Evolutionary conservation across 2,113 vertebrate species (phyloP).

Genomic region (Gymnocephalus cernua): DNA sequence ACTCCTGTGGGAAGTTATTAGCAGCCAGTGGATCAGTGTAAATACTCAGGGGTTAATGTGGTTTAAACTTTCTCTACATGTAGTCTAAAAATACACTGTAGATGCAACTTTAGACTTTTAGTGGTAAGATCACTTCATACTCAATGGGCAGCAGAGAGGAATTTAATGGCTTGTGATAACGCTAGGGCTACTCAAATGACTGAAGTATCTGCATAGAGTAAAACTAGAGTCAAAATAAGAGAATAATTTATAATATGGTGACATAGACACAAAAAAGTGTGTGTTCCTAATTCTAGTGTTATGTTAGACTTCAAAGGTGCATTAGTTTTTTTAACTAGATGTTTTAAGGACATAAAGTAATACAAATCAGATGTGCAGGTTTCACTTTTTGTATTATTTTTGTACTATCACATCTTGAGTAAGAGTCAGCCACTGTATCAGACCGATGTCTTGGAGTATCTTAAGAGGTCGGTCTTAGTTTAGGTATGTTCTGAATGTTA

Average conservation of each 20-base stretch:
- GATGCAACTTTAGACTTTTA: not conserved
- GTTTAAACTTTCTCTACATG: not conserved
- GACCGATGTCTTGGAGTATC: not conserved
- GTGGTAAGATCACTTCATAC: not conserved
- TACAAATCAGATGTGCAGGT: not conserved
- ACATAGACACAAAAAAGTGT: not conserved
- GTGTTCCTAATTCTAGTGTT: not conserved
- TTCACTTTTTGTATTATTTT: not conserved
- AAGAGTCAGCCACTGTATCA: not conserved
- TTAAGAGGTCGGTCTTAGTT: not conserved
- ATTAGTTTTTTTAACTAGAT: not conserved
- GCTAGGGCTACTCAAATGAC: not conserved
- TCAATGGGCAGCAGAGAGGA: not conserved
- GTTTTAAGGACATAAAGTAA: not conserved
- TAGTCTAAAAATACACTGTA: constrained; percentile 10
- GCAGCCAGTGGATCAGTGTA: not conserved
- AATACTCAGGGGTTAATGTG: not conserved
- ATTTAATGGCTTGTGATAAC: not conserved
- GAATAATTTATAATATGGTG: not conserved
- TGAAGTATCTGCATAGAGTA: not conserved
- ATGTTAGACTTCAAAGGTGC: not conserved
- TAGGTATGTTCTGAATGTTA: not conserved
- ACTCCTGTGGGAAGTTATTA: not conserved
- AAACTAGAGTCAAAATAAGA: not conserved
- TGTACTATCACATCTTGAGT: not conserved